Conservation (phyloP, 92 coral and sea anemone species). For the Epizoanthus rinbou region DNA sequence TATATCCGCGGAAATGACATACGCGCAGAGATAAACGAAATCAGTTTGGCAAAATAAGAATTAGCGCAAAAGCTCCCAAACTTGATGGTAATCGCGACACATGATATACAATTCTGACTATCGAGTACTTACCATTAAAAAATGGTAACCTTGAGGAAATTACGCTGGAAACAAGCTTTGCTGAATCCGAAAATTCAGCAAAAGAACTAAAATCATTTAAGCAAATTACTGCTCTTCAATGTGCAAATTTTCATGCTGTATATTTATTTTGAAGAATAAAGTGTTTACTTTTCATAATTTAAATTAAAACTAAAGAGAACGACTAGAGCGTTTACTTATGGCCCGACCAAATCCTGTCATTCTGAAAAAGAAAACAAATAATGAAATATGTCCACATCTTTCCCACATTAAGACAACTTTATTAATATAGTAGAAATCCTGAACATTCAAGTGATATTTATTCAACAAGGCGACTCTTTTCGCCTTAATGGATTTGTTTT, state of each 20-base stretch:
- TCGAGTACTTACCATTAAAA: no score
- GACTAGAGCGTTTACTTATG: background rate
- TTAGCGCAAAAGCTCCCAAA: no score
- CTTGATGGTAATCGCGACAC: no score
- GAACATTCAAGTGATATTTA: background rate
- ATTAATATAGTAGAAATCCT: background rate
- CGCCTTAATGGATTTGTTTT: no score
- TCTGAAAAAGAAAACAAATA: background rate
- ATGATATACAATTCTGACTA: no score
- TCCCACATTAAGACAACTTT: background rate
- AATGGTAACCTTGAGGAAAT: background rate
- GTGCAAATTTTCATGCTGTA: slow-evolving; percentile 12
- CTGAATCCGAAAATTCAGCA: background rate
- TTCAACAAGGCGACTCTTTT: background rate
- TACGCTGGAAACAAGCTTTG: background rate
- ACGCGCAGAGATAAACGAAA: no score
- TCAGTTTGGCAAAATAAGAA: no score
- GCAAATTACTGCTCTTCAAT: background rate
- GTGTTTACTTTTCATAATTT: slow-evolving; percentile 28
- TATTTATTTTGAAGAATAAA: slow-evolving; percentile 18
- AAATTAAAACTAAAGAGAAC: slow-evolving; percentile 11
- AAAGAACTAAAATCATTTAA: background rate
- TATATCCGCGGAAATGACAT: no score
- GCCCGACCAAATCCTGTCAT: background rate
- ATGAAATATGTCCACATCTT: background rate